Evolutionary conservation across 1,140 invertebrate species (phyloP), one percentile per base, ranked within the genome.

Genomic region (Phenacoccus solenopsis): DNA sequence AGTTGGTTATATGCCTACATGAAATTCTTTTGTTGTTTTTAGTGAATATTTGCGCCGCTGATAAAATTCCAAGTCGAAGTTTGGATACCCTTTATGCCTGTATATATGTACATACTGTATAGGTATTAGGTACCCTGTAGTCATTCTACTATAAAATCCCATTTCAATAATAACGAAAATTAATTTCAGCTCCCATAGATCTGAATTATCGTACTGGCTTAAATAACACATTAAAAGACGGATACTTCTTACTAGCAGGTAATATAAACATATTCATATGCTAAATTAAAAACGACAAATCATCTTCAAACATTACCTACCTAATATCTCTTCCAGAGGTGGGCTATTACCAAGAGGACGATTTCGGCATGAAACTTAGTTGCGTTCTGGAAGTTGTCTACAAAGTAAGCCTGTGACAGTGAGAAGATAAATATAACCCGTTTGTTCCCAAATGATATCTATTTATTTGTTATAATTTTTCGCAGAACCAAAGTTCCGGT

Each of bases 341-440:
- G 4, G 89, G 88, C 1, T 91, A 85, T 79, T 91, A 91, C 76
- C 88, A 93, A 77, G 85, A 87, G 74, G 86, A 85, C 12, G 85
- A 90, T 71, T 98, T 93, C 81, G 96, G 96, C 1, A 86, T 97
- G 24, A 84, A 94, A 57, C 83, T 99, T 38, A 94, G 97, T 77
- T 98, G 95, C 79, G 84, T 95, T 49, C 80, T 97, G n/a, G 86
- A 95, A 79, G 89, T 96, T 1, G 79, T 90, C 13, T 82, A 88
- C 64, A 85, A 82, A 20, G 70, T 74, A 35, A 77, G 59, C 38
- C 38, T 32, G 5, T 32, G 5, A 13, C 30, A 32, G 13, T n/a
- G 38, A 49, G 20, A 49, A 49, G 12, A 16, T 49, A 9, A 49
- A 49, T 49, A 49, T 64, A 64, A 64, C 25, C 25, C 16, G 13